Conservation (phyloP, 2,888 invertebrate species). For the Epiblema foenella region DNA sequence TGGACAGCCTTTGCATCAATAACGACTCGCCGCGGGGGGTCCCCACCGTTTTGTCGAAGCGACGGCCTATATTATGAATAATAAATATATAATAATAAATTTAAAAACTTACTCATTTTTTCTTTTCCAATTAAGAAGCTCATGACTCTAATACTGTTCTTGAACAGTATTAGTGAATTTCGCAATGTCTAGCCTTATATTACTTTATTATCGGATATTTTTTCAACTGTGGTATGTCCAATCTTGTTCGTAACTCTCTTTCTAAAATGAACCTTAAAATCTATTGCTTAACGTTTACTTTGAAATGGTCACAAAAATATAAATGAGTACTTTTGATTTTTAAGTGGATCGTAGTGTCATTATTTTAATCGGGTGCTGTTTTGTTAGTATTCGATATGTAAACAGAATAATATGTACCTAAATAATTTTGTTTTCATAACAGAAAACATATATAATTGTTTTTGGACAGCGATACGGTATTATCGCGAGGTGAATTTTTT, state of each 20-base stretch:
- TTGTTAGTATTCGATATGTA: background rate
- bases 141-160: slow-evolving; percentile 38
- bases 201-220: background rate
- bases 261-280: background rate
- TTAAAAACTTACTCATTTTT: slow-evolving; percentile 66
- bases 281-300: background rate
- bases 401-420: slow-evolving; percentile 1
- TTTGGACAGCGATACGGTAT: background rate
- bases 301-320: background rate
- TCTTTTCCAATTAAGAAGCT: slow-evolving; percentile 67
- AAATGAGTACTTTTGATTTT: background rate
- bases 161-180: background rate
- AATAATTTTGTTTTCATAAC: background rate
- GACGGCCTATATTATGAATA: too few relatives aligned
- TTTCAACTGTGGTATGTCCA: background rate
- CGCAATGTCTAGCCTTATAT: slow-evolving; percentile 6
- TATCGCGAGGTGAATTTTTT: background rate
- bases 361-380: background rate
- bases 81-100: background rate
- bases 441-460: background rate
- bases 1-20: too few relatives aligned
- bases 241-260: background rate
- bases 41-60: too few relatives aligned
- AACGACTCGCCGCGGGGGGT: too few relatives aligned
- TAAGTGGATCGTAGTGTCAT: background rate